phyloP scores from a whole-genome alignment of 2,888 invertebrate species.

The Protodeltote pygarga region DNA sequence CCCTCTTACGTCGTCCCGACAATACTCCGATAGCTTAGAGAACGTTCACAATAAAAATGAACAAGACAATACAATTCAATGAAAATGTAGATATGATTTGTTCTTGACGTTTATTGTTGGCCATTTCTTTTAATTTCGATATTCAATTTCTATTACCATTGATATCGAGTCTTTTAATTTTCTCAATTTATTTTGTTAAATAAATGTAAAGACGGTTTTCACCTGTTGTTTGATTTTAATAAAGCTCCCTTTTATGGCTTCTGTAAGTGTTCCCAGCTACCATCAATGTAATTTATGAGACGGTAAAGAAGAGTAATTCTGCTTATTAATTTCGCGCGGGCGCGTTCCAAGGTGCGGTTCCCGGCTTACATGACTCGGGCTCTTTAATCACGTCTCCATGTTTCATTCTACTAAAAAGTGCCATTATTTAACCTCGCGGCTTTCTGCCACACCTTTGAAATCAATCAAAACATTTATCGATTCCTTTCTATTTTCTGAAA shows the following conservation, averaged over 20 bases:
- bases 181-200: slow-evolving; percentile 18
- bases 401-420: slow-evolving; percentile 55
- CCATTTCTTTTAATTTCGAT: slow-evolving; percentile 55
- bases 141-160: slow-evolving; percentile 38
- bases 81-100: slow-evolving; percentile 73
- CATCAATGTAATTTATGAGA: slow-evolving; percentile 81
- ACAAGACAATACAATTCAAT: slow-evolving; percentile 73
- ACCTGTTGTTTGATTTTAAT: slow-evolving; percentile 73
- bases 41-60: slow-evolving; percentile 78
- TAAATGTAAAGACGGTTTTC: slow-evolving; percentile 38
- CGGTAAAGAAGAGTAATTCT: slow-evolving; percentile 80
- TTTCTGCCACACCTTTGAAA: slow-evolving; percentile 55
- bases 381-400: slow-evolving; percentile 65
- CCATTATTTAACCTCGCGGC: slow-evolving; percentile 55
- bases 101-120: slow-evolving; percentile 57
- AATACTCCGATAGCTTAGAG: slow-evolving; percentile 78
- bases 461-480: slow-evolving; percentile 44
- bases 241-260: slow-evolving; percentile 73
- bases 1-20: slow-evolving; percentile 68
- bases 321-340: slow-evolving; percentile 81
- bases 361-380: slow-evolving; percentile 71
- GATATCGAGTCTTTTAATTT: slow-evolving; percentile 34
- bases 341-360: slow-evolving; percentile 71
- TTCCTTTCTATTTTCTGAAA: slow-evolving; percentile 6
- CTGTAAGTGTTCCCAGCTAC: slow-evolving; percentile 73